These are phyloP conservation scores for Antrozous pallidus DNA, from an alignment of 2,797 vertebrate species.

Conservation along the genomic window DNA sequence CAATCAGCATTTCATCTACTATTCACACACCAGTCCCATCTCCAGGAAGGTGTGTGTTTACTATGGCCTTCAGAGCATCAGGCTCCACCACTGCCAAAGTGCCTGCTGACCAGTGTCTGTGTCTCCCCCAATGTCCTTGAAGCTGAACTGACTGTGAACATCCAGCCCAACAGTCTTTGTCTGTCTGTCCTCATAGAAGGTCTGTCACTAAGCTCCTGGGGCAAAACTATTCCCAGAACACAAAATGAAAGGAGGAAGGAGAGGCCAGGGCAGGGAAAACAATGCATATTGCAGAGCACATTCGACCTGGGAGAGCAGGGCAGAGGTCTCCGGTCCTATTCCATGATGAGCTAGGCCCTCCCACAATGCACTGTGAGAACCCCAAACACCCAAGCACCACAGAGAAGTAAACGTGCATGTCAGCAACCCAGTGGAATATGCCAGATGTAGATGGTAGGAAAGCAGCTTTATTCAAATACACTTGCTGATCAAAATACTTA, in stretches of 20 bases:
- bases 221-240: not conserved
- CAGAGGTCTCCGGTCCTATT: not conserved
- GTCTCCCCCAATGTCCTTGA: not conserved
- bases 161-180: not conserved
- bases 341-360: too few species aligned
- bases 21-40: not conserved
- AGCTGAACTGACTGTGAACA: not conserved
- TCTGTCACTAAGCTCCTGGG: not conserved
- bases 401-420: not conserved
- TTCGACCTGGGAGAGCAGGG: not conserved
- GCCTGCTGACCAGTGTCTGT: not conserved
- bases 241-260: not conserved
- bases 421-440: not conserved
- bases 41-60: not conserved
- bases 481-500: not conserved
- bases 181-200: not conserved
- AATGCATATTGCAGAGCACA: not conserved
- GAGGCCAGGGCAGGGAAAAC: not conserved
- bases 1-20: not conserved
- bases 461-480: not conserved
- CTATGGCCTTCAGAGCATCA: not conserved
- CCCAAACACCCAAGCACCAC: not conserved
- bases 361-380: too few species aligned
- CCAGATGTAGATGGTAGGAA: not conserved
- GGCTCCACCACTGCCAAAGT: not conserved